These are phyloP conservation scores for Drosophila pseudoobscura DNA, from an alignment of 1,140 invertebrate species.

Conservation along the genomic window DNA sequence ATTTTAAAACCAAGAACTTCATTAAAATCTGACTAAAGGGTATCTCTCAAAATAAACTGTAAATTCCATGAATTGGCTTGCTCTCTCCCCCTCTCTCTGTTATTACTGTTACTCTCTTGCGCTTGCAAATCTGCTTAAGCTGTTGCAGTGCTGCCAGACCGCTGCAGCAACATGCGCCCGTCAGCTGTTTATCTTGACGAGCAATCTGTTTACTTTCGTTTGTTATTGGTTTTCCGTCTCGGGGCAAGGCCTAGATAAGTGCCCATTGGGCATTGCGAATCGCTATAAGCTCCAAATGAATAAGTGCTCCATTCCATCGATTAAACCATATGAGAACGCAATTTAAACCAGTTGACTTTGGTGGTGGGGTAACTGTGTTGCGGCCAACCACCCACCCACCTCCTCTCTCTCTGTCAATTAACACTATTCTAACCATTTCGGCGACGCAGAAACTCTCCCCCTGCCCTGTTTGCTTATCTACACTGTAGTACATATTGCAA, in stretches of 20 bases:
- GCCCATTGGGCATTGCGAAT: no score
- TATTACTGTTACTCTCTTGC: neutral
- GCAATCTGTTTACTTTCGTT: conserved; percentile 56
- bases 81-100: neutral
- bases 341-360: conserved; percentile 37
- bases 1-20: neutral
- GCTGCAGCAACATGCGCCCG: conserved; percentile 21
- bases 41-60: conserved; percentile 7
- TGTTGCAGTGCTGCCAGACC: conserved; percentile 63
- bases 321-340: conserved; percentile 26
- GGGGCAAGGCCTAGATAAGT: conserved; percentile 28
- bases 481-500: conserved; percentile 31
- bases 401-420: conserved; percentile 10
- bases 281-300: conserved; percentile 29
- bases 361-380: no score
- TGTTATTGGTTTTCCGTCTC: conserved; percentile 38
- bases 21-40: neutral
- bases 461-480: conserved; percentile 36
- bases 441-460: conserved; percentile 20
- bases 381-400: neutral
- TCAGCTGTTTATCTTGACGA: conserved; percentile 57
- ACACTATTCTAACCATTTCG: conserved; percentile 11
- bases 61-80: neutral
- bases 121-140: conserved; percentile 52
- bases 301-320: conserved; percentile 24